phyloP scores from a whole-genome alignment of 1,140 invertebrate genomes.

The Bradynema listronoti region DNA sequence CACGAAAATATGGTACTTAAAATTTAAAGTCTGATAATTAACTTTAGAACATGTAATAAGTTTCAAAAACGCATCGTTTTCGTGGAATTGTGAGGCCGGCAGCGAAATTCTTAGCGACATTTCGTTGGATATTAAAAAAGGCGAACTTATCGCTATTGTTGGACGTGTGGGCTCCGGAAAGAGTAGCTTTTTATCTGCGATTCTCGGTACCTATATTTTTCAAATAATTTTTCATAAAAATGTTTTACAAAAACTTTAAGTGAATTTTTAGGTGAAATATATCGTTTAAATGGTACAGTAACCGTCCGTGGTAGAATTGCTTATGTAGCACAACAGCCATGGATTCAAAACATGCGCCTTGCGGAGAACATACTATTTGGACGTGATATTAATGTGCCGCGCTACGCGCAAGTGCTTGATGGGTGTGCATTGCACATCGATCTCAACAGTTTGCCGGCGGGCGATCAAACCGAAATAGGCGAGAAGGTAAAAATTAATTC shows the following conservation, averaged over 20 bases:
- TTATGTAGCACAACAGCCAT: constrained; percentile 85
- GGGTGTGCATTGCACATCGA: constrained; percentile 60
- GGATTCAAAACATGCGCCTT: constrained; percentile 84
- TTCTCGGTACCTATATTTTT: constrained; percentile 44
- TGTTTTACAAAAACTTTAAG: too few relatives aligned
- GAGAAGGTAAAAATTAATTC: constrained; percentile 61
- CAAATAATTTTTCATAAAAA: too few relatives aligned
- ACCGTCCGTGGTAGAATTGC: constrained; percentile 29
- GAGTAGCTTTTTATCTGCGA: constrained; percentile 31
- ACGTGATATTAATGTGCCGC: constrained; percentile 66
- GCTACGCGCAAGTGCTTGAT: constrained; percentile 67
- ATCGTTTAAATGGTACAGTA: constrained; percentile 21
- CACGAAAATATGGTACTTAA: too few relatives aligned
- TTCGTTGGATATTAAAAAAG: constrained; percentile 20
- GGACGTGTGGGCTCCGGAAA: constrained; percentile 32
- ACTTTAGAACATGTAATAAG: too few relatives aligned
- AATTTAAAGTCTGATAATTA: too few relatives aligned
- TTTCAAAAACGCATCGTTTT: constrained; percentile 34
- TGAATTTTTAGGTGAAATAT: constrained; percentile 63
- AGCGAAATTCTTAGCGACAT: constrained; percentile 21
- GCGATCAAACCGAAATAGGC: constrained; percentile 63
- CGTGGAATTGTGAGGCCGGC: constrained; percentile 47
- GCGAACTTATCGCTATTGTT: constrained; percentile 19
- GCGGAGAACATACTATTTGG: constrained; percentile 79
- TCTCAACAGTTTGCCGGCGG: constrained; percentile 59